Evolutionary conservation across 2,113 vertebrate genomes (phyloP).

Genomic region (Struthio camelus): DNA sequence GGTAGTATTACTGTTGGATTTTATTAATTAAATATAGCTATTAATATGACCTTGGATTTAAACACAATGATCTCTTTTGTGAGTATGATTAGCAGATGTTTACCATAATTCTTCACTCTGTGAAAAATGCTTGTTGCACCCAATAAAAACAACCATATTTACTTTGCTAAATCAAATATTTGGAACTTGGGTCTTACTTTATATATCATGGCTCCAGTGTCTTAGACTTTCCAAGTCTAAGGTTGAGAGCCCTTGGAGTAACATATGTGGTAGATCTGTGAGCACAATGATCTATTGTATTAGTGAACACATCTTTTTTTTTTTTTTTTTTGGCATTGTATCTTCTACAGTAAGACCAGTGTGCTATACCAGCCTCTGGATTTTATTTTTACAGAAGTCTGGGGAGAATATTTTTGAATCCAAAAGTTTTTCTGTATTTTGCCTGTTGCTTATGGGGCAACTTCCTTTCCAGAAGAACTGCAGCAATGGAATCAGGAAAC

Average conservation of each 20-base stretch:
- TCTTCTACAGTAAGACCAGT: constrained; percentile 56
- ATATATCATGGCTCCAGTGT: constrained; percentile 69
- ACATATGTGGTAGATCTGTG: constrained; percentile 73
- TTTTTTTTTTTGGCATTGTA: background rate
- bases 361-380: constrained; percentile 33
- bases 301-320: background rate
- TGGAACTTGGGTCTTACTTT: constrained; percentile 73
- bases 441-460: background rate
- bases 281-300: constrained; percentile 73
- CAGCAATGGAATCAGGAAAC: constrained; percentile 29
- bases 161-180: constrained; percentile 75
- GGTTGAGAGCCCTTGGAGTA: constrained; percentile 65
- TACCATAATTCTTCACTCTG: constrained; percentile 81
- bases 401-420: constrained; percentile 20
- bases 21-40: constrained; percentile 79
- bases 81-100: constrained; percentile 80
- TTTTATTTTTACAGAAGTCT: constrained; percentile 47
- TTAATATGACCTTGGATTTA: constrained; percentile 75
- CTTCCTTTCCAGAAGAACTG: constrained; percentile 48
- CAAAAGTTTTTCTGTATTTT: constrained; percentile 50
- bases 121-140: constrained; percentile 74
- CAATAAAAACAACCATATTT: constrained; percentile 79
- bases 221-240: constrained; percentile 65
- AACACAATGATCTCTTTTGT: constrained; percentile 78
- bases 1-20: constrained; percentile 64